These are phyloP conservation scores for Sceloporus undulatus DNA, from an alignment of 2,113 vertebrate genomes.

Conservation along the genomic window DNA sequence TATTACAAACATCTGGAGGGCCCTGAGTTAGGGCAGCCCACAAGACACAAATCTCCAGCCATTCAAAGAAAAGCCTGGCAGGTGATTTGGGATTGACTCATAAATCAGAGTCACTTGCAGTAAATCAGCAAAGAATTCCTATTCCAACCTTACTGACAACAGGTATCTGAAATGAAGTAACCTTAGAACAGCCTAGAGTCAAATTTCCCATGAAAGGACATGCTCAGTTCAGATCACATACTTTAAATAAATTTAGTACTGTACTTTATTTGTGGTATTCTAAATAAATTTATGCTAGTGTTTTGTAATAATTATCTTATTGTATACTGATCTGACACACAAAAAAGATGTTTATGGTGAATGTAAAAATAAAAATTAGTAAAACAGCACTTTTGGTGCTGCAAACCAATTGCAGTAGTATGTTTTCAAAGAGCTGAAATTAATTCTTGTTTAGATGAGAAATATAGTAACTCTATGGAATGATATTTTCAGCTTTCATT, in stretches of 20 bases:
- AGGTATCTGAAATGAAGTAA: background rate
- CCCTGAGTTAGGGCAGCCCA: too few species aligned
- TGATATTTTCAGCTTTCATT: background rate
- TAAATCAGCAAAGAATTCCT: background rate
- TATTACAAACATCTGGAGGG: too few species aligned
- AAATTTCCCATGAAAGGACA: background rate
- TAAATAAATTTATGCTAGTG: background rate
- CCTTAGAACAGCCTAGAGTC: background rate
- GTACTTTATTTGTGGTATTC: background rate
- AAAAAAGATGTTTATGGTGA: too few species aligned
- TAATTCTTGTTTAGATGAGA: background rate
- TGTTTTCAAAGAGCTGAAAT: background rate
- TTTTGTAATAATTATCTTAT: background rate
- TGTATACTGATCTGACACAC: background rate
- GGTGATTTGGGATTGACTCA: background rate
- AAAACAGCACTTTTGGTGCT: background rate
- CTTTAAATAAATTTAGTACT: background rate
- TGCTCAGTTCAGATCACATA: background rate
- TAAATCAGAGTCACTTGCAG: background rate
- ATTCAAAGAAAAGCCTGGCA: background rate
- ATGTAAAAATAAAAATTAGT: background rate
- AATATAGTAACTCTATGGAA: background rate
- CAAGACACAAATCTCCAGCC: background rate
- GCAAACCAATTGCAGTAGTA: background rate
- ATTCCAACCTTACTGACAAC: background rate